Percentiles rank a stretch among this genome's conserved stretches.
phyloP scores from a whole-genome alignment of 2,113 vertebrate genomes.

The Isichthys henryi region DNA sequence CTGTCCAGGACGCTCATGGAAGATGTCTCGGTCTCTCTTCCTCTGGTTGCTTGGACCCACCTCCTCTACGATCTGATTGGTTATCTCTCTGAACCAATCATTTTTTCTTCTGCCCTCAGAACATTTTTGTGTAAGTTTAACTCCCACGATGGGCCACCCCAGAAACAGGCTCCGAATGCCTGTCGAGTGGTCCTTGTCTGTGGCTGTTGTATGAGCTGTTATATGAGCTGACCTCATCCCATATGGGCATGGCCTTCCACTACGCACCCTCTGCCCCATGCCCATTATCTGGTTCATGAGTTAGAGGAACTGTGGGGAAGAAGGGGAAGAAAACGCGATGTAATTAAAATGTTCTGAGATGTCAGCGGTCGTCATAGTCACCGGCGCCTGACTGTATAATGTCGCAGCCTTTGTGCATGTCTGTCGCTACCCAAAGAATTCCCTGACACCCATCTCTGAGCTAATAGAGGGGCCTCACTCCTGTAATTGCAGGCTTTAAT shows the following conservation, averaged over 20 bases:
- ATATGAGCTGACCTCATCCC: background rate
- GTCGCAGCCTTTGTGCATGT: constrained; percentile 51
- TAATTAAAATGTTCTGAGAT: constrained; percentile 62
- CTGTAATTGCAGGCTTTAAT: constrained; percentile 72
- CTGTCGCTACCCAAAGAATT: constrained; percentile 46
- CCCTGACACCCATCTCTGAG: constrained; percentile 58
- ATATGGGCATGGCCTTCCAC: constrained; percentile 6
- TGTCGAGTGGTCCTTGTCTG: background rate
- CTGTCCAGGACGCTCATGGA: background rate
- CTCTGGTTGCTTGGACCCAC: too few species aligned
- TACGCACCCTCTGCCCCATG: constrained; percentile 21
- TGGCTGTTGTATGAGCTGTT: background rate
- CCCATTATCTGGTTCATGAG: constrained; percentile 21
- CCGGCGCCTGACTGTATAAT: constrained; percentile 53
- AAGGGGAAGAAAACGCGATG: constrained; percentile 45
- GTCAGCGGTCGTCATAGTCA: constrained; percentile 50
- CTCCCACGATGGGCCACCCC: background rate
- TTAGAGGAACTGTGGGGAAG: constrained; percentile 44
- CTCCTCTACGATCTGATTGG: too few species aligned
- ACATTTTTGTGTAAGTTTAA: too few species aligned
- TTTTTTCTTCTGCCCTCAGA: too few species aligned
- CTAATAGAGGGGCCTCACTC: constrained; percentile 57
- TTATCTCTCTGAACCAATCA: too few species aligned
- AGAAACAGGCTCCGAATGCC: background rate
- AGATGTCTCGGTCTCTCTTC: background rate